Conservation (phyloP, 1,140 invertebrate species). For the Paracyclopina nana region DNA sequence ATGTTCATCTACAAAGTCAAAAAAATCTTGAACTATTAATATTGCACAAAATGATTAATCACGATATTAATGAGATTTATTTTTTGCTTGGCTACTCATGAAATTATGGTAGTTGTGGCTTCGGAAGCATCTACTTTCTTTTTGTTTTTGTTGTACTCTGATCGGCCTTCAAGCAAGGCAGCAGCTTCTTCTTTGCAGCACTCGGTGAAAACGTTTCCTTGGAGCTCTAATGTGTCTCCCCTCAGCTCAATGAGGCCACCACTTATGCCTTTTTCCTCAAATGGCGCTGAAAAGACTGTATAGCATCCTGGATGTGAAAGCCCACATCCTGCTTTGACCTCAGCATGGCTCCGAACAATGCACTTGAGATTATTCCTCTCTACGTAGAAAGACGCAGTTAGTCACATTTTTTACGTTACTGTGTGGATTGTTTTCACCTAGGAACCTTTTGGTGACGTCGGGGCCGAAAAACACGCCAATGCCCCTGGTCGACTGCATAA, state of each 20-base stretch:
- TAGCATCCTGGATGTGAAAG: constrained; percentile 36
- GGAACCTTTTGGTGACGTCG: constrained; percentile 55
- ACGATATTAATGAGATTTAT: no score
- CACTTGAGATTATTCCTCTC: constrained; percentile 35
- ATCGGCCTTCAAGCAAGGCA: no score
- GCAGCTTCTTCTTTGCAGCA: no score
- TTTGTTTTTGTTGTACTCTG: no score
- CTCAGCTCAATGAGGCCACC: background rate
- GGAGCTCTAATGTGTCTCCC: background rate
- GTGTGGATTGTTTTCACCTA: constrained; percentile 37
- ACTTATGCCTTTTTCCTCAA: background rate
- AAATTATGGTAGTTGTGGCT: no score
- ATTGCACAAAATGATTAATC: no score
- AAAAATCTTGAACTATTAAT: no score
- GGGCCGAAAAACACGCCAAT: constrained; percentile 78
- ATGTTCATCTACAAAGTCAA: no score
- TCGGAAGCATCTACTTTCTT: no score
- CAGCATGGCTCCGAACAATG: constrained; percentile 72
- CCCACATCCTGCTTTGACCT: constrained; percentile 74
- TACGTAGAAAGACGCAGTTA: background rate
- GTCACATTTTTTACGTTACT: background rate
- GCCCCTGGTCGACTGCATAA: constrained; percentile 34
- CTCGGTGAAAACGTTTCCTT: background rate
- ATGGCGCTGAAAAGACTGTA: background rate
- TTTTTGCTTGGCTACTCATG: no score